phyloP scores from a whole-genome alignment of 2,888 invertebrate species.

The Crepidodera aurea region DNA sequence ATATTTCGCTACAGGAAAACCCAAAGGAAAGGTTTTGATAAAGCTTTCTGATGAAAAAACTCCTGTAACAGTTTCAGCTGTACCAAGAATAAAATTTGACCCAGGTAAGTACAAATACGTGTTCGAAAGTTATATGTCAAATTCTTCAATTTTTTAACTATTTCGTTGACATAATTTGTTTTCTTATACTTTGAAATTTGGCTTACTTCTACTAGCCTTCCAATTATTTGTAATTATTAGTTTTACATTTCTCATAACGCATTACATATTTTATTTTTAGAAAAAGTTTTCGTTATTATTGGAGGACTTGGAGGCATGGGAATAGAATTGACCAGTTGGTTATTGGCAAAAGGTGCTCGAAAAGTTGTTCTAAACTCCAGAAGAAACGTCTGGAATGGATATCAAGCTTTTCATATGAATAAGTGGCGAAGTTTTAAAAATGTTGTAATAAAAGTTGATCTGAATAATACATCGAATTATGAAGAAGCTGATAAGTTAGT shows the following conservation, averaged over 20 bases:
- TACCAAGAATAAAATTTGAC: constrained; percentile 44
- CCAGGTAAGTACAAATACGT: constrained; percentile 52
- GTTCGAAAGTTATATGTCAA: too few relatives aligned
- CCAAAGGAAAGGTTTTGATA: constrained; percentile 77
- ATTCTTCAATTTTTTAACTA: too few relatives aligned
- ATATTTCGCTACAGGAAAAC: constrained; percentile 72
- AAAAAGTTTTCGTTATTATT: constrained; percentile 50
- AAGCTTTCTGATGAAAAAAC: constrained; percentile 50
- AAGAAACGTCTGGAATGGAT: constrained; percentile 66
- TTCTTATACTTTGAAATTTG: too few relatives aligned
- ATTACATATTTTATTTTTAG: too few relatives aligned
- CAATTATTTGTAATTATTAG: too few relatives aligned
- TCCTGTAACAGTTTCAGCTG: constrained; percentile 20
- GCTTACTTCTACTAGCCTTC: too few relatives aligned
- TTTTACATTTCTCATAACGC: too few relatives aligned
- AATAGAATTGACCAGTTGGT: constrained; percentile 68
- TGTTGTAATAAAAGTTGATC: constrained; percentile 55
- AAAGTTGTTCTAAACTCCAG: constrained; percentile 68
- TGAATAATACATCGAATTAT: constrained; percentile 55
- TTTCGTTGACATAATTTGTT: too few relatives aligned
- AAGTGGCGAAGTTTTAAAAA: constrained; percentile 53
- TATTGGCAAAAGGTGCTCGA: constrained; percentile 67
- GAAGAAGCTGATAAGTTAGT: constrained; percentile 60
- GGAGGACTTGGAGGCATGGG: constrained; percentile 73
- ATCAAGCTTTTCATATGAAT: constrained; percentile 63